Evolutionary conservation across 2,888 invertebrate genomes (phyloP).

Genomic region (Hydroisotoma schaefferi): DNA sequence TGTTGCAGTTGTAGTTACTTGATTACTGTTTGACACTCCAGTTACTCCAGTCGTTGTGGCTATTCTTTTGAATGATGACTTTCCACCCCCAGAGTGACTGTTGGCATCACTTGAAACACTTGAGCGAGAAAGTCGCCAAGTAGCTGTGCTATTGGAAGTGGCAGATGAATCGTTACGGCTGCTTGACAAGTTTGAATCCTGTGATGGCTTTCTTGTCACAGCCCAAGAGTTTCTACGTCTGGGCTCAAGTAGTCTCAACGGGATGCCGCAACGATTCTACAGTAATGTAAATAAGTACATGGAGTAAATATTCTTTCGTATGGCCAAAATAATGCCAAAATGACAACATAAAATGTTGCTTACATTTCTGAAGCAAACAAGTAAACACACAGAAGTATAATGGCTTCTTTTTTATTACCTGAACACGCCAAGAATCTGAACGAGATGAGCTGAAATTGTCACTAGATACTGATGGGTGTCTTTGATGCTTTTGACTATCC

Average conservation of each 20-base stretch:
- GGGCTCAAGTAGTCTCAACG: constrained; percentile 68
- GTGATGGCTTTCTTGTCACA: constrained; percentile 85
- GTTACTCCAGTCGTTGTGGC: constrained; percentile 1
- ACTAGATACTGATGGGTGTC: constrained; percentile 73
- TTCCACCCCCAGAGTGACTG: constrained; percentile 49
- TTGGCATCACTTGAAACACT: constrained; percentile 64
- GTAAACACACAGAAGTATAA: too few species aligned
- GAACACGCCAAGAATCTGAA: constrained; percentile 75
- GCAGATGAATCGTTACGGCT: constrained; percentile 87
- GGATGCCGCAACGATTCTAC: constrained; percentile 69
- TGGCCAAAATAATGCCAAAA: background rate
- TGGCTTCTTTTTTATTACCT: constrained; percentile 29
- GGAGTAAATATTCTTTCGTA: background rate
- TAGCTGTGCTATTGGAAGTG: constrained; percentile 83
- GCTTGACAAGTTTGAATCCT: constrained; percentile 85
- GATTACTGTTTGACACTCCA: constrained; percentile 12
- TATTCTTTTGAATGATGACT: constrained; percentile 43
- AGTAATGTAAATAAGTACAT: background rate
- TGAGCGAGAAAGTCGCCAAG: constrained; percentile 82
- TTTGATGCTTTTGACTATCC: constrained; percentile 57
- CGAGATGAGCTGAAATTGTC: constrained; percentile 85
- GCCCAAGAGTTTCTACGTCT: constrained; percentile 82
- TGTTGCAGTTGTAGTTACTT: constrained; percentile 15
- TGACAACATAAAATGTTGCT: too few species aligned
- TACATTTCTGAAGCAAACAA: too few species aligned